phyloP scores from a whole-genome alignment of 2,113 vertebrate species.

The Sinocyclocheilus rhinocerous region DNA sequence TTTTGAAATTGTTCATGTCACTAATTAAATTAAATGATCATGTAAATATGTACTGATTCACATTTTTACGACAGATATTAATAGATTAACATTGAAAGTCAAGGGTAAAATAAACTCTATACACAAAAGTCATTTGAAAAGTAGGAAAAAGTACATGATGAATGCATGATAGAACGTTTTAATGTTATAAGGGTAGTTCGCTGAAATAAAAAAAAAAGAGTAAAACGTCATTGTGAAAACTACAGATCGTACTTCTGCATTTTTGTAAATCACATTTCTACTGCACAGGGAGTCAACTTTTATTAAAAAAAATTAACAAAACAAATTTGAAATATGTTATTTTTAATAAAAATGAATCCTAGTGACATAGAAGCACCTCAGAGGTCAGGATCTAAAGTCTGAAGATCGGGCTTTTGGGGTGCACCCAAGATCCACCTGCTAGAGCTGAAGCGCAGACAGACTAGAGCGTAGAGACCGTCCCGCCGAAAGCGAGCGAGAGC shows the following conservation, averaged over 20 bases:
- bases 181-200: not conserved
- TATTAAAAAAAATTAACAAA: not conserved
- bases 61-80: not conserved
- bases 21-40: not conserved
- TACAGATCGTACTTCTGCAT: not conserved
- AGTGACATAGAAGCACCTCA: not conserved
- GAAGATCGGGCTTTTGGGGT: not conserved
- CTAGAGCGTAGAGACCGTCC: slow-evolving; percentile 5
- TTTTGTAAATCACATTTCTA: not conserved
- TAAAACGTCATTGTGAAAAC: not conserved
- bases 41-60: not conserved
- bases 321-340: not conserved
- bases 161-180: not conserved
- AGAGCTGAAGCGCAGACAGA: not conserved
- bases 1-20: not conserved
- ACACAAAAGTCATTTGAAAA: not conserved
- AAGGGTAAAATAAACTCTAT: not conserved
- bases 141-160: not conserved
- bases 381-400: not conserved
- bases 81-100: not conserved
- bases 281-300: not conserved
- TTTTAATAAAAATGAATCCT: not conserved
- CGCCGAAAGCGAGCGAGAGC: slow-evolving; percentile 32
- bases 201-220: no score
- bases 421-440: not conserved